phyloP scores from a whole-genome alignment of 2,797 vertebrate species.

The Pygocentrus nattereri region DNA sequence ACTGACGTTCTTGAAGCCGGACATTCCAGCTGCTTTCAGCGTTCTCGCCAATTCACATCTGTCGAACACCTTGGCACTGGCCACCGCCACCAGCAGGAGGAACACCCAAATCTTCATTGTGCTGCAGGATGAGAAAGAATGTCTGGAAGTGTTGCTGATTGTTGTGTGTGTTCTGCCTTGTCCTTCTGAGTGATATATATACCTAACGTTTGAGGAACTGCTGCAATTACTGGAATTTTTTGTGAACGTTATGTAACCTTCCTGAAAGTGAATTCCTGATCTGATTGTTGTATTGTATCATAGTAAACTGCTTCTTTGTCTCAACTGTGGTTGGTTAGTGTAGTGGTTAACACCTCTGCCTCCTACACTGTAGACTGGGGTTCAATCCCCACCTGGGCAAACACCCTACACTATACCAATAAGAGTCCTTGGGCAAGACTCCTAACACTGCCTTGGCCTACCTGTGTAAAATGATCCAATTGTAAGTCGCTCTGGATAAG shows the following conservation, averaged over 20 bases:
- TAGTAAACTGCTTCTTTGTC: neutral
- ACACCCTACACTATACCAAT: too few species aligned
- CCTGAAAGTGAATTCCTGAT: neutral
- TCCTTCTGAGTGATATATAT: neutral
- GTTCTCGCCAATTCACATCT: conserved; percentile 68
- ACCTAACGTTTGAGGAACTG: neutral
- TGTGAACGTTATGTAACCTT: neutral
- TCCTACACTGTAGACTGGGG: too few species aligned
- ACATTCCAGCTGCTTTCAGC: conserved; percentile 71
- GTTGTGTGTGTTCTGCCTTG: neutral
- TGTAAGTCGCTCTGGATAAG: too few species aligned
- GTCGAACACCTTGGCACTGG: conserved; percentile 59
- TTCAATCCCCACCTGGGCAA: too few species aligned
- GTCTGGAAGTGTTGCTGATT: neutral
- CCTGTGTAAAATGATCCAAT: too few species aligned
- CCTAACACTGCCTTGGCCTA: too few species aligned
- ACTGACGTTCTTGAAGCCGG: conserved; percentile 62
- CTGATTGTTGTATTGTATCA: neutral
- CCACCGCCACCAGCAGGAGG: conserved; percentile 59
- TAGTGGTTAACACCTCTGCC: too few species aligned
- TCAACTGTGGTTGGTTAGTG: too few species aligned
- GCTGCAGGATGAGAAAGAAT: neutral
- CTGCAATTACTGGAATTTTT: neutral
- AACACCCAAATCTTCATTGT: conserved; percentile 65
- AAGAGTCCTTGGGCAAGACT: too few species aligned